phyloP scores from a whole-genome alignment of 2,888 invertebrate genomes.

The Nymphalis urticae region DNA sequence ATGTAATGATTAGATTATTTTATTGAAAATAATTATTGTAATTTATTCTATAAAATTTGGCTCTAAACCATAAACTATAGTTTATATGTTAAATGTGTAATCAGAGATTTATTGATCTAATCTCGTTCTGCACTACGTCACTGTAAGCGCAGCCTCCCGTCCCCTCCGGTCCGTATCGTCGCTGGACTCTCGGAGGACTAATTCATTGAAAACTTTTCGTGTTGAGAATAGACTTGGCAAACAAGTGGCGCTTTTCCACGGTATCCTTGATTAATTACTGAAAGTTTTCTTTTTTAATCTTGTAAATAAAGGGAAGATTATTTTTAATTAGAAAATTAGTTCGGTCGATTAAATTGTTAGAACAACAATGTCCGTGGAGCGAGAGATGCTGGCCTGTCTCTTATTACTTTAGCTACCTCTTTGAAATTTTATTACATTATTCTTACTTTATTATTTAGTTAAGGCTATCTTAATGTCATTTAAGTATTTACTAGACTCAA shows the following conservation, averaged over 20 bases:
- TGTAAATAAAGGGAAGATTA: constrained; percentile 1
- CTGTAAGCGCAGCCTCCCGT: not conserved
- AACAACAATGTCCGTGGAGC: not conserved
- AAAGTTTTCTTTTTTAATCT: constrained; percentile 9
- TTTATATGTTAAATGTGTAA: not conserved
- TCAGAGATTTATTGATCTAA: not conserved
- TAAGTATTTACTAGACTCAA: too few relatives aligned
- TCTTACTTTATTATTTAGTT: too few relatives aligned
- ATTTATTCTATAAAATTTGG: too few relatives aligned
- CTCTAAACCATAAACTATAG: too few relatives aligned
- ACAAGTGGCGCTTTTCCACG: not conserved
- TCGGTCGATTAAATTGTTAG: not conserved
- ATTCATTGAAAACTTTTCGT: constrained; percentile 7
- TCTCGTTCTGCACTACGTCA: not conserved
- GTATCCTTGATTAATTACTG: not conserved
- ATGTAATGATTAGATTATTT: too few relatives aligned
- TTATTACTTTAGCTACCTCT: too few relatives aligned
- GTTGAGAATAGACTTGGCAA: constrained; percentile 5
- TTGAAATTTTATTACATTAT: too few relatives aligned
- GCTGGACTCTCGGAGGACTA: not conserved
- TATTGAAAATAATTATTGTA: too few relatives aligned
- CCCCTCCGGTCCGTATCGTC: not conserved
- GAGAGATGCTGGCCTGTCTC: not conserved
- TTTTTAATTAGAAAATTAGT: constrained; percentile 3
- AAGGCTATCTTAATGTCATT: too few relatives aligned